These are phyloP conservation scores for Scleropages formosus DNA, from an alignment of 2,797 vertebrate species.

Conservation along the genomic window DNA sequence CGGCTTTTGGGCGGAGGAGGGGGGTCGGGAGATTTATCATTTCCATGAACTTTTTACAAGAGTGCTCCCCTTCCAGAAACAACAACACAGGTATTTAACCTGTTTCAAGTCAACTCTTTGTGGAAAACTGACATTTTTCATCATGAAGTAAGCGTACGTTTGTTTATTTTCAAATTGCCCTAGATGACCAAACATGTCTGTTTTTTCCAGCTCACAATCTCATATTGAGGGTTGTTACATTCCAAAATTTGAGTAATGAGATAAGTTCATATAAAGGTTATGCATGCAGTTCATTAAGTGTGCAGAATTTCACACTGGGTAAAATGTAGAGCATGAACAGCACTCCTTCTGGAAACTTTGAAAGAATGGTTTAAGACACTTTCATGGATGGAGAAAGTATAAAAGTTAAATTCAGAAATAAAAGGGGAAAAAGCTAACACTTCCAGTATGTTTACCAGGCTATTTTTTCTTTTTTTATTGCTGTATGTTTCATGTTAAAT, in stretches of 20 bases:
- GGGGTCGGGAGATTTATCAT: conserved; percentile 56
- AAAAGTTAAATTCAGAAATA: too few relatives aligned
- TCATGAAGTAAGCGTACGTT: conserved; percentile 53
- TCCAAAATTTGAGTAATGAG: conserved; percentile 68
- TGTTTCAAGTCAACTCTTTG: conserved; percentile 53
- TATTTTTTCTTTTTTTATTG: too few relatives aligned
- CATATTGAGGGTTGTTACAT: conserved; percentile 53
- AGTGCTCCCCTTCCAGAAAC: conserved; percentile 65
- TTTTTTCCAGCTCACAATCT: conserved; percentile 55
- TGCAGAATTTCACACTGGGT: conserved; percentile 39
- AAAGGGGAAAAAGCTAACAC: too few relatives aligned
- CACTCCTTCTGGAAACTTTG: neutral
- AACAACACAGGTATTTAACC: conserved; percentile 66
- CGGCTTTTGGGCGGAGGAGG: conserved; percentile 37
- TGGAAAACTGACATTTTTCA: conserved; percentile 68
- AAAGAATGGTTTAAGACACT: neutral
- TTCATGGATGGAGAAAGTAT: too few relatives aligned
- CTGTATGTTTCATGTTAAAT: too few relatives aligned
- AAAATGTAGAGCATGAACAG: neutral
- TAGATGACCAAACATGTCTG: conserved; percentile 66
- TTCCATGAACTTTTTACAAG: conserved; percentile 68
- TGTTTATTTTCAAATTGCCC: conserved; percentile 71
- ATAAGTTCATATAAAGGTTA: conserved; percentile 79
- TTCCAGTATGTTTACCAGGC: too few relatives aligned
- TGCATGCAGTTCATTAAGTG: conserved; percentile 47